Evolutionary conservation across 2,888 invertebrate species (phyloP).

Genomic region (Lithophane leautieri): DNA sequence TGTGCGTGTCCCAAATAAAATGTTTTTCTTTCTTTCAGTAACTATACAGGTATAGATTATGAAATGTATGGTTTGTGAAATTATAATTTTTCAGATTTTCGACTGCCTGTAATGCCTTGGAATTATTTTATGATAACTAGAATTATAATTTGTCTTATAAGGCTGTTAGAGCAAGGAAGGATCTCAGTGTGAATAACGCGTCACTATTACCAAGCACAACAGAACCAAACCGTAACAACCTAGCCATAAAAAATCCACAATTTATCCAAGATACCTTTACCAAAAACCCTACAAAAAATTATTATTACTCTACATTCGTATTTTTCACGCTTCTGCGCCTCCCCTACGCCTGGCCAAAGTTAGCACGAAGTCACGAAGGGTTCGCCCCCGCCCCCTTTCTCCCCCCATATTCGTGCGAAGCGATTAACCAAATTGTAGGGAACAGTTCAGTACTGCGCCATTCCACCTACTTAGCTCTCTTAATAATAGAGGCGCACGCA

Average conservation of each 20-base stretch:
- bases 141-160: neutral
- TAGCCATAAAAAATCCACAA: neutral
- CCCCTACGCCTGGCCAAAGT: conserved; percentile 61
- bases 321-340: conserved; percentile 38
- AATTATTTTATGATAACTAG: neutral
- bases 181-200: neutral
- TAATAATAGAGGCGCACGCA: conserved; percentile 68
- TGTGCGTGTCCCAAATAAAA: no score
- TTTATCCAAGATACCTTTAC: neutral
- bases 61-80: neutral
- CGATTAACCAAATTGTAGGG: conserved; percentile 84
- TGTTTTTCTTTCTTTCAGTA: no score
- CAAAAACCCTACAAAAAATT: neutral
- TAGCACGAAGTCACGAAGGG: conserved; percentile 78
- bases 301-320: neutral
- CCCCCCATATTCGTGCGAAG: conserved; percentile 69
- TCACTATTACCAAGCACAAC: neutral
- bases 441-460: conserved; percentile 80
- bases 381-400: conserved; percentile 39
- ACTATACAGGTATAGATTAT: neutral
- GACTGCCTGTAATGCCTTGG: neutral
- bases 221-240: neutral
- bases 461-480: conserved; percentile 68
- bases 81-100: neutral
- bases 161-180: no score